Evolutionary conservation across 1,140 invertebrate genomes (phyloP).

Genomic region (Sinella curviseta): DNA sequence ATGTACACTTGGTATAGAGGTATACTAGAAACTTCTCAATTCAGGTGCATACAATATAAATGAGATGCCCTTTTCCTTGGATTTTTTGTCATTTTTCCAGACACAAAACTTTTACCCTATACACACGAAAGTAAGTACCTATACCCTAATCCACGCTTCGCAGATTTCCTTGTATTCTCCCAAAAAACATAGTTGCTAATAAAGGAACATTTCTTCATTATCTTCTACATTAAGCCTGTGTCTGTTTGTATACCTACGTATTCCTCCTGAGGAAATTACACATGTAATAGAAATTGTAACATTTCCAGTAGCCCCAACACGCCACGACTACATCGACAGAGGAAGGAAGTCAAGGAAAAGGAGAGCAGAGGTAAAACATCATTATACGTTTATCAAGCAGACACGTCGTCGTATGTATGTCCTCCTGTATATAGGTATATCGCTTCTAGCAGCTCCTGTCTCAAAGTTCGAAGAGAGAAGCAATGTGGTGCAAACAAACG

Average conservation of each 20-base stretch:
- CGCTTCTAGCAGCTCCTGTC: not conserved
- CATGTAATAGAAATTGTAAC: conserved; percentile 7
- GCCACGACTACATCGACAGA: not conserved
- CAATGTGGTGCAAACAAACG: too few relatives aligned
- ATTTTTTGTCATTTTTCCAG: not conserved
- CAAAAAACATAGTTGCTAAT: not conserved
- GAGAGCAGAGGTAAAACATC: not conserved
- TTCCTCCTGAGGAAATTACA: conserved; percentile 8
- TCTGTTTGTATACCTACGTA: not conserved
- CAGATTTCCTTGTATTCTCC: not conserved
- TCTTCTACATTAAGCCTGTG: not conserved
- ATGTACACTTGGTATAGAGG: too few relatives aligned
- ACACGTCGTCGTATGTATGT: not conserved
- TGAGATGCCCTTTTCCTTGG: not conserved
- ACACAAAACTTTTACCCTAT: too few relatives aligned
- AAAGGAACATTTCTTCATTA: not conserved
- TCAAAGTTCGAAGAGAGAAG: not conserved
- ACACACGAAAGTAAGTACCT: too few relatives aligned
- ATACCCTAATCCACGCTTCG: not conserved
- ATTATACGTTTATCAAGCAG: not conserved
- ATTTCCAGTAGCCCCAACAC: not conserved
- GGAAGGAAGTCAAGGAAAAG: not conserved
- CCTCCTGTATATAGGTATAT: not conserved
- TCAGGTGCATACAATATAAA: not conserved
- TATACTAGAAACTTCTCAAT: too few relatives aligned